These are phyloP conservation scores for Gadus chalcogrammus DNA, from an alignment of 2,113 vertebrate species.

Conservation along the genomic window DNA sequence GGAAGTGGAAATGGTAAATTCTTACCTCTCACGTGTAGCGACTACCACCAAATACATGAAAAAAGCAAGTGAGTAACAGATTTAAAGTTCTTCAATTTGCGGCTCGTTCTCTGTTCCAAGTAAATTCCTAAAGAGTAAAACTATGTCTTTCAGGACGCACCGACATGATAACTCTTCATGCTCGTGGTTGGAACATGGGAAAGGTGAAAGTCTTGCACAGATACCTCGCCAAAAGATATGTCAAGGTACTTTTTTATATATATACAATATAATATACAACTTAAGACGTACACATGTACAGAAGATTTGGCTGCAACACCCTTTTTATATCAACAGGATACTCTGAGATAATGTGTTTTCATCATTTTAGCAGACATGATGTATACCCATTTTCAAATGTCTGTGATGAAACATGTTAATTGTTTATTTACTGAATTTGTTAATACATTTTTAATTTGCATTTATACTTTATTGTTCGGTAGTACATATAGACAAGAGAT, in stretches of 20 bases:
- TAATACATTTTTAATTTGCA: no score
- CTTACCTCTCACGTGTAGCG: constrained; percentile 7
- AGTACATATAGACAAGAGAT: no score
- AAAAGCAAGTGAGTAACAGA: not conserved
- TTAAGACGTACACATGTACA: no score
- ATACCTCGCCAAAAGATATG: constrained; percentile 16
- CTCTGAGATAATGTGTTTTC: no score
- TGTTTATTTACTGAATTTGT: no score
- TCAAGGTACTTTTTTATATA: not conserved
- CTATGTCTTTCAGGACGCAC: constrained; percentile 13
- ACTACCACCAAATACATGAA: constrained; percentile 3
- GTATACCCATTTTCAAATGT: no score
- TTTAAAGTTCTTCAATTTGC: constrained; percentile 4
- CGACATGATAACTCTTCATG: not conserved
- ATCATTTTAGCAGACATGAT: no score
- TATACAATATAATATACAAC: no score
- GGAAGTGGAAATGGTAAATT: constrained; percentile 20
- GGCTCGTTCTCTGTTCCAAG: constrained; percentile 1
- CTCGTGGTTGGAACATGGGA: constrained; percentile 4
- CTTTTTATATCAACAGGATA: no score
- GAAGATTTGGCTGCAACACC: no score
- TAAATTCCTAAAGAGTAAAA: not conserved
- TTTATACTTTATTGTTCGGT: no score
- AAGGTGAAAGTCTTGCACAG: constrained; percentile 7
- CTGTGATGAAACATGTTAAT: no score